A percentile compares a stretch with the other conserved stretches of the same genome.
phyloP scores from a whole-genome alignment of 2,888 invertebrate genomes.

The Fissipunctia ypsillon region DNA sequence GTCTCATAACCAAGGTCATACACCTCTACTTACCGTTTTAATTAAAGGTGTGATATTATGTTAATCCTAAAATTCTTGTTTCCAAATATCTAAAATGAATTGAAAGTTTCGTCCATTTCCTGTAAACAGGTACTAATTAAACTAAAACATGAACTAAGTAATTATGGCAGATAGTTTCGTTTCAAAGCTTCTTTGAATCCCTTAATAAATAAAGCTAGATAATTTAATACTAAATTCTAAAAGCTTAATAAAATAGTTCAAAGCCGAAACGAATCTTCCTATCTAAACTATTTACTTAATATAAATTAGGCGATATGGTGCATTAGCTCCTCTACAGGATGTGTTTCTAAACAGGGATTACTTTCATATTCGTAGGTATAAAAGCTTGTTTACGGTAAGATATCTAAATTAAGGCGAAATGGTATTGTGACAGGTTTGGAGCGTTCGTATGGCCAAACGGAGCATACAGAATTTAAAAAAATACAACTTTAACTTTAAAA shows the following conservation, averaged over 20 bases:
- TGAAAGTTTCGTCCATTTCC: neutral
- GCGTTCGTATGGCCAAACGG: no score
- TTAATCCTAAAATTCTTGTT: no score
- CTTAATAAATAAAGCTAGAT: neutral
- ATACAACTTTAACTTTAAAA: no score
- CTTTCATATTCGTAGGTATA: neutral
- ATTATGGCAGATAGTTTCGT: neutral
- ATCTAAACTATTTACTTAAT: neutral
- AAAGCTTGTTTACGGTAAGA: neutral
- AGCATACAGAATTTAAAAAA: no score
- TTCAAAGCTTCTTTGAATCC: neutral
- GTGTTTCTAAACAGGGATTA: no score
- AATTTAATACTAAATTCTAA: neutral
- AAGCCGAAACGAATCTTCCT: neutral
- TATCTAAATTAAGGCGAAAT: no score
- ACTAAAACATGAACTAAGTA: neutral
- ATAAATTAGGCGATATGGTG: neutral
- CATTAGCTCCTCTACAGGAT: neutral
- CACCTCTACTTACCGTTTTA: no score
- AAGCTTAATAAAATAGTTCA: neutral
- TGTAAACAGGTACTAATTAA: neutral
- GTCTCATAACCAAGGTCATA: no score
- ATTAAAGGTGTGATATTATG: no score
- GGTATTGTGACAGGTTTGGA: no score
- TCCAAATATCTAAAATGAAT: neutral